A percentile compares a stretch with the other conserved stretches of the same genome.
phyloP scores from a whole-genome alignment of 1,140 invertebrate species.

The Drosophila pseudoananassae region DNA sequence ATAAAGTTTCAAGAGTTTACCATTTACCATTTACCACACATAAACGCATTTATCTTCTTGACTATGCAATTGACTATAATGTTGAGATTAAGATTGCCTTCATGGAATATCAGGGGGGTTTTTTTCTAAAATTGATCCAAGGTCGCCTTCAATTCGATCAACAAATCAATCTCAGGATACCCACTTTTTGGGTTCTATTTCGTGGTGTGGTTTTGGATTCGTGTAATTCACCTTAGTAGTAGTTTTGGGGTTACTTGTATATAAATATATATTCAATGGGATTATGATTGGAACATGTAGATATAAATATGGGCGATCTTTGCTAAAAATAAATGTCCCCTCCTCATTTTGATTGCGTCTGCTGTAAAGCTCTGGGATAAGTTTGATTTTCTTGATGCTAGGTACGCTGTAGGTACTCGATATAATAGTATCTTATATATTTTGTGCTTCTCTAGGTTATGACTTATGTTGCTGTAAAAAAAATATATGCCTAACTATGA shows the following conservation, averaged over 20 bases:
- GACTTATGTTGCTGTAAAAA: background rate
- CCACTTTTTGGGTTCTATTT: constrained; percentile 17
- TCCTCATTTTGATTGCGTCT: constrained; percentile 52
- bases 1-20: constrained; percentile 54
- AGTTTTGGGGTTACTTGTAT: constrained; percentile 55
- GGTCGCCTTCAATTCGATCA: background rate
- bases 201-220: constrained; percentile 12
- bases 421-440: constrained; percentile 37
- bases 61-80: constrained; percentile 70
- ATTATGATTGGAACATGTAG: constrained; percentile 21
- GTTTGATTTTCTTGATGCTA: constrained; percentile 44
- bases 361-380: constrained; percentile 49
- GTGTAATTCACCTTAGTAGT: constrained; percentile 74
- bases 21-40: constrained; percentile 33
- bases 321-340: constrained; percentile 15
- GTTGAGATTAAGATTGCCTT: constrained; percentile 24
- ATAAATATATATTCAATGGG: constrained; percentile 23
- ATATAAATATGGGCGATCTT: constrained; percentile 2
- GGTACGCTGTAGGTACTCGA: constrained; percentile 65
- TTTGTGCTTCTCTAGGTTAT: constrained; percentile 19
- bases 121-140: background rate
- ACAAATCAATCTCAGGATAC: background rate
- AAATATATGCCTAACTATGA: constrained; percentile 3
- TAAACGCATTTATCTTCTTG: constrained; percentile 39
- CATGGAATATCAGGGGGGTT: background rate